Evolutionary conservation across 2,797 vertebrate genomes (phyloP).

Genomic region (Decapterus maruadsi): DNA sequence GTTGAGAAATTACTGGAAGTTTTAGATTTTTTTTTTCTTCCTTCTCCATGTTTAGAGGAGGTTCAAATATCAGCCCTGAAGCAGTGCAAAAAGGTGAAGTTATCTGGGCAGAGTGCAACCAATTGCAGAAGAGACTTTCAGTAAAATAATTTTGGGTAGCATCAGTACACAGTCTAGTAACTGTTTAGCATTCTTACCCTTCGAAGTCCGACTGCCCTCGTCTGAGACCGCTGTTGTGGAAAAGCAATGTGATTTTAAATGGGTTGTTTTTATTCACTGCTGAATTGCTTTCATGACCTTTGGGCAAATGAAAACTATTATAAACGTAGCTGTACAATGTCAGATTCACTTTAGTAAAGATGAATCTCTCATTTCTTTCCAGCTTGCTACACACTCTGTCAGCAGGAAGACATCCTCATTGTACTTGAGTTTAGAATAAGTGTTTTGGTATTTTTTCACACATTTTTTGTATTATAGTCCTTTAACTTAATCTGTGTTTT

Average conservation of each 20-base stretch:
- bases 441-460: too few relatives aligned
- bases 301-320: background rate
- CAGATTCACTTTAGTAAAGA: slow-evolving; percentile 14
- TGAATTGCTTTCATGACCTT: slow-evolving; percentile 3
- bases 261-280: background rate
- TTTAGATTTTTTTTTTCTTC: too few relatives aligned
- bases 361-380: slow-evolving; percentile 1
- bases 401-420: background rate
- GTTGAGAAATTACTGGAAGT: too few relatives aligned
- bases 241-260: slow-evolving; percentile 4
- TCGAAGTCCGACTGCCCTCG: background rate
- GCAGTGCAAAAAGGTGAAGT: too few relatives aligned
- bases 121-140: too few relatives aligned
- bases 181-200: background rate
- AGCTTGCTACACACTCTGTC: background rate
- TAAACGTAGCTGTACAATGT: background rate
- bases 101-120: too few relatives aligned
- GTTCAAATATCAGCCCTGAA: too few relatives aligned
- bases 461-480: too few relatives aligned
- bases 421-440: too few relatives aligned
- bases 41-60: too few relatives aligned
- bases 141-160: background rate
- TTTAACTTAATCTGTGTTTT: too few relatives aligned
- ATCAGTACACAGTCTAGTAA: background rate
- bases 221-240: slow-evolving; percentile 5